phyloP scores from a whole-genome alignment of 2,888 invertebrate species.

The Andricus quercusramuli region DNA sequence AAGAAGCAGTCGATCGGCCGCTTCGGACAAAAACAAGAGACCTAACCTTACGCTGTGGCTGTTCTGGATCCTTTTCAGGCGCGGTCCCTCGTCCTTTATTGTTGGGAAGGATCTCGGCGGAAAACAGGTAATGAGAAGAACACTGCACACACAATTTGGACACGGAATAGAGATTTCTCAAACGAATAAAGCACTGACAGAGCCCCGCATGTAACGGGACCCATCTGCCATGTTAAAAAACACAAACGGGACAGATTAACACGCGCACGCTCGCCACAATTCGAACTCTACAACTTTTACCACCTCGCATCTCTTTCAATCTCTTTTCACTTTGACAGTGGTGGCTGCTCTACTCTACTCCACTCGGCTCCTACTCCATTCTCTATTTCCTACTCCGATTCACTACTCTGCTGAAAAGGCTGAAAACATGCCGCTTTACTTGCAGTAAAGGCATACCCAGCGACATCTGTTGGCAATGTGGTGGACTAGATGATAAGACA shows the following conservation, averaged over 20 bases:
- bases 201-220: slow-evolving; percentile 26
- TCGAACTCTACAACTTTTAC: slow-evolving; percentile 37
- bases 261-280: slow-evolving; percentile 34
- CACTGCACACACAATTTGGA: slow-evolving; percentile 23
- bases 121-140: neutral
- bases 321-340: slow-evolving; percentile 9
- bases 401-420: neutral
- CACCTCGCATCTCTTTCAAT: slow-evolving; percentile 22
- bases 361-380: neutral
- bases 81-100: slow-evolving; percentile 34
- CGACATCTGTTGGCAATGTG: neutral
- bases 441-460: neutral
- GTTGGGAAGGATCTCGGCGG: slow-evolving; percentile 5
- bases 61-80: slow-evolving; percentile 31
- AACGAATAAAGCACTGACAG: slow-evolving; percentile 7
- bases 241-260: slow-evolving; percentile 36
- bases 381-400: neutral
- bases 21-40: slow-evolving; percentile 36
- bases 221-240: slow-evolving; percentile 31
- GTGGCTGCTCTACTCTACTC: slow-evolving; percentile 12
- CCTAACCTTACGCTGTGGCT: slow-evolving; percentile 37
- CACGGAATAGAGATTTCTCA: neutral
- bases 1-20: slow-evolving; percentile 2
- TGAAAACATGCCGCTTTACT: neutral
- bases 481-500: neutral